A percentile compares a stretch with the other conserved stretches of the same genome.
phyloP scores from a whole-genome alignment of 2,113 vertebrate species.

The Cryptoleucopteryx plumbea region DNA sequence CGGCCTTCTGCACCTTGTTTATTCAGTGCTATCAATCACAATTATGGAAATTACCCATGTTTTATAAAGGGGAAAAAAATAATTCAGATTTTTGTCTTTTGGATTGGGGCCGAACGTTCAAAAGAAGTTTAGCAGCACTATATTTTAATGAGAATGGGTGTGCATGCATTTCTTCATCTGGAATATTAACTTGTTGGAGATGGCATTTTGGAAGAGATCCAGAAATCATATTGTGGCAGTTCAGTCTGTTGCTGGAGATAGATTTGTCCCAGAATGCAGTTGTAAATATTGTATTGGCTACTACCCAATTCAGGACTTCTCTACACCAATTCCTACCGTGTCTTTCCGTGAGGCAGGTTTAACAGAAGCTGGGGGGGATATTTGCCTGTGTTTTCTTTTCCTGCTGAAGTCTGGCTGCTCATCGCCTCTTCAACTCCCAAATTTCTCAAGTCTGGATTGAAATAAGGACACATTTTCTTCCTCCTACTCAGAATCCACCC shows the following conservation, averaged over 20 bases:
- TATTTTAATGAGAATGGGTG: background rate
- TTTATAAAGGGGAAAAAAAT: background rate
- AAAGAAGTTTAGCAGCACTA: background rate
- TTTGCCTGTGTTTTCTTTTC: background rate
- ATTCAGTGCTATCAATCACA: background rate
- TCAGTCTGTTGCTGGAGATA: background rate
- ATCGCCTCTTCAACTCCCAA: background rate
- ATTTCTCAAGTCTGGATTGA: background rate
- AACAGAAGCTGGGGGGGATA: background rate
- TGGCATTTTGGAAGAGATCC: background rate
- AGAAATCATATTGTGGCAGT: background rate
- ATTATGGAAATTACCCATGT: rapidly evolving
- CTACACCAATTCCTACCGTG: background rate
- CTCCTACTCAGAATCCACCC: background rate
- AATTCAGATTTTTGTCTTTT: background rate
- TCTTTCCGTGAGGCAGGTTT: background rate
- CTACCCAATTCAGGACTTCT: background rate
- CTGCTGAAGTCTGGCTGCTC: background rate
- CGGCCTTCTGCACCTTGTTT: background rate
- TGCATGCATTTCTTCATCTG: background rate
- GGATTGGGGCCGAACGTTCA: background rate
- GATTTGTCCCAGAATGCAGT: background rate
- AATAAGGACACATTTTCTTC: background rate
- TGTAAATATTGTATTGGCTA: background rate
- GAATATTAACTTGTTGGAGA: background rate